Base-by-base conservation (phyloP, 2,113 vertebrate genomes). In the Paradoxurus hermaphroditus region DNA sequence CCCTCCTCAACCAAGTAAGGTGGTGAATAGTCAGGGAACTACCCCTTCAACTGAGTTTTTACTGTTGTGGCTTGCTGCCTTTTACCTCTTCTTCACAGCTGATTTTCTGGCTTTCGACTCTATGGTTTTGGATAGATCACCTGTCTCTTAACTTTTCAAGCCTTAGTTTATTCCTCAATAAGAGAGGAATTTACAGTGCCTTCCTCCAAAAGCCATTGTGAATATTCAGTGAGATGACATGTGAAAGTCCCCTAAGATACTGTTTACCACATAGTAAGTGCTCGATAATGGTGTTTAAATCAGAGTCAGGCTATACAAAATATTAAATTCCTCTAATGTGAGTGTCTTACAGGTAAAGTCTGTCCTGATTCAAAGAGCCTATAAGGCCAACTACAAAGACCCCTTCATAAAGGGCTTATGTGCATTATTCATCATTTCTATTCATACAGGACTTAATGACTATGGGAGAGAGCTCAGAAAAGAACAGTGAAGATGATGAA, bases 381-480 rank as follows among this genome's bases (percentile, higher is more conserved):
- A 4, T 44, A 86, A 56, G 51, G 7, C 21, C 65, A 79, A 9
- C 10, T 41, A 90, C n/a, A 59, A 88, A 78, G 63, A 49, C 65
- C 94, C 70, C 15, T 93, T 93, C 23, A 23, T 67, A 41, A 91
- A 91, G 59, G 86, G 18, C 41, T 75, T 39, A 29, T 63, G n/a
- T 44, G 44, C 39, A 67, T 86, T 84, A 62, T 87, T 81, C 68
- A 83, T 89, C 27, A 83, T 86, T 87, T 89, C 67, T 91, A 25
- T 83, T 96, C 67, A 91, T n/a, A 90, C 5, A 63, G 73, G 39
- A 77, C 36, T 78, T 95, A 96, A 78, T 82, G 92, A 86, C 86
- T 70, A 2, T 62, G 92, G 53, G 51, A 95, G 63, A 97, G 53
- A 53, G 8, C 73, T 94, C 36, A 39, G 85, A 85, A 94, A 85